Base-by-base conservation (phyloP, 2,113 vertebrate genomes). In the Erinaceus europaeus region DNA sequence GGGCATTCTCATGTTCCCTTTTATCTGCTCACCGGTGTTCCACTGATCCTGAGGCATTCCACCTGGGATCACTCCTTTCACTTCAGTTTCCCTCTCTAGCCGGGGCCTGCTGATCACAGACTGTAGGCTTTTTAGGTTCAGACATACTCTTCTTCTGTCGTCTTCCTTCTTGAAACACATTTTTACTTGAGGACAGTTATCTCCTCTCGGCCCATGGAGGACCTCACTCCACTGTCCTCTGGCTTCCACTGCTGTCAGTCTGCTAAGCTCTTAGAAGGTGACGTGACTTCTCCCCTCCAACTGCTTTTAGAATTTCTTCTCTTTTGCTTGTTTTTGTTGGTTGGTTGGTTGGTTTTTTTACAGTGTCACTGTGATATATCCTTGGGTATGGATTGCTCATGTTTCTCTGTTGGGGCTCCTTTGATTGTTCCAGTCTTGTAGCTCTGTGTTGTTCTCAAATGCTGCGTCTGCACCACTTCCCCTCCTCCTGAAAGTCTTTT, bases 221-320 rank as follows among this genome's bases (percentile, higher is more conserved):
- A 75, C 32, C 3, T 59, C 61, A 29, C 72, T 84, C 91, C 77
- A 2, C 67, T 75, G 61, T 64, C 69, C 84, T 32, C 68, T 91
- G 79, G 46, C 83, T 87, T 71, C 88, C 84, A 36, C 46, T 78
- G 61, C 59, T 23, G 4, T 84, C 48, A 61, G 11, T 52, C 89
- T 75, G 5, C 73, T 84, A 62, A 84, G 27, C 42, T 72, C n/a
- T 89, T 48, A 25, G 57, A 84, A 90, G 74, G 83, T 40, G 17
- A 67, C 21, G 9, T 12, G 32, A 55, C 64, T 55, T 75, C 65
- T 71, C 61, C 32, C 71, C 23, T 64, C 69, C 62, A 23, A 46
- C 75, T 69, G 20, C n/a, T 53, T 80, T 71, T 55, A 38, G 69
- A 38, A 20, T 85, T 61, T 75, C 78, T 17, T 80, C 36, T 86